Evolutionary conservation across 2,113 vertebrate species (phyloP).

Genomic region (Azemiops feae): DNA sequence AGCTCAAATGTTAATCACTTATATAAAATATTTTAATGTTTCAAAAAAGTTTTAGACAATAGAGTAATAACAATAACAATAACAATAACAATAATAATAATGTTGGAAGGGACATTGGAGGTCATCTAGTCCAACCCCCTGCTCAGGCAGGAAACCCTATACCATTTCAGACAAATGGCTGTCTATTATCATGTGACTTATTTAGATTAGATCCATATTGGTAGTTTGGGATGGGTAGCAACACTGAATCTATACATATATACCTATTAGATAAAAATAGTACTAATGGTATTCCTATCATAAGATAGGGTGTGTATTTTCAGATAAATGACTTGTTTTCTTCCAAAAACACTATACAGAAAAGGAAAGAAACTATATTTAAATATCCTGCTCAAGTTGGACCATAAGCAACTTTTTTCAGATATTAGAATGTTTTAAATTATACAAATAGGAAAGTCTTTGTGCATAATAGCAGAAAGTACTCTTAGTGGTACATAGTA

Average conservation of each 20-base stretch:
- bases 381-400: too few relatives aligned
- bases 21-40: conserved; percentile 13
- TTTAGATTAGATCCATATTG: background rate
- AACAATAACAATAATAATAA: too few relatives aligned
- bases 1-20: conserved; percentile 31
- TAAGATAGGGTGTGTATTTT: background rate
- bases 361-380: background rate
- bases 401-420: too few relatives aligned
- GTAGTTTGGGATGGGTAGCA: background rate
- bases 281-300: background rate
- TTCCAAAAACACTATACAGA: background rate
- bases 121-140: too few relatives aligned
- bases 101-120: too few relatives aligned
- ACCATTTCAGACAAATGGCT: too few relatives aligned
- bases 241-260: background rate
- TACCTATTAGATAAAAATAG: background rate
- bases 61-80: too few relatives aligned
- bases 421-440: background rate
- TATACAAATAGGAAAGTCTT: background rate
- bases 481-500: background rate
- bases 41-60: background rate
- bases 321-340: background rate
- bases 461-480: background rate
- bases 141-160: too few relatives aligned
- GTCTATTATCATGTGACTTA: background rate